A percentile compares a stretch with the other conserved stretches of the same genome.
These are phyloP conservation scores for Strigamia crassipes DNA, from an alignment of 2,888 invertebrate genomes.

Conservation along the genomic window DNA sequence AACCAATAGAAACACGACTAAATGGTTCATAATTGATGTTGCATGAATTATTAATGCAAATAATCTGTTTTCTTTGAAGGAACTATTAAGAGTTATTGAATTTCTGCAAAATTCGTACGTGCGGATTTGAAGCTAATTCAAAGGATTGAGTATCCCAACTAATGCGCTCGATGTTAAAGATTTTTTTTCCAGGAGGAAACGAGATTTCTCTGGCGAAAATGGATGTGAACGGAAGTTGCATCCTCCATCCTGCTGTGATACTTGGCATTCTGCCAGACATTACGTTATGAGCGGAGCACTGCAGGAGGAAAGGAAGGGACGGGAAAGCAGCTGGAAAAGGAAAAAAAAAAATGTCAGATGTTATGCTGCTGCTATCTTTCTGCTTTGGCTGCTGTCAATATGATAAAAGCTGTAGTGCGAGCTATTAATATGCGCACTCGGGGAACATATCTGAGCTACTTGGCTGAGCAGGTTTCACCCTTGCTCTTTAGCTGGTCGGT, in stretches of 20 bases:
- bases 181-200: not conserved
- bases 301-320: not conserved
- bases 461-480: not conserved
- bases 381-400: constrained; percentile 10
- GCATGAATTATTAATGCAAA: too few species aligned
- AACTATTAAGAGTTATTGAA: too few species aligned
- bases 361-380: constrained; percentile 4
- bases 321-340: not conserved
- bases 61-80: too few species aligned
- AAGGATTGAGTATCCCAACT: constrained; percentile 1
- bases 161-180: not conserved
- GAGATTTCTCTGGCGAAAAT: not conserved
- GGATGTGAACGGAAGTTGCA: constrained; percentile 10
- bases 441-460: constrained; percentile 10
- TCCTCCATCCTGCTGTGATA: constrained; percentile 4
- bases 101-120: too few species aligned
- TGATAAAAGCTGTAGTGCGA: not conserved
- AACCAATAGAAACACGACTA: too few species aligned
- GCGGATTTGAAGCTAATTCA: not conserved
- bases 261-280: not conserved
- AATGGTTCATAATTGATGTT: too few species aligned
- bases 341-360: not conserved
- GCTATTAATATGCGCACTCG: constrained; percentile 4
- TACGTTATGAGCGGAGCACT: not conserved
- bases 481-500: not conserved